Conservation (phyloP, 2,888 invertebrate genomes). For the Dolichopus griseipennis region DNA sequence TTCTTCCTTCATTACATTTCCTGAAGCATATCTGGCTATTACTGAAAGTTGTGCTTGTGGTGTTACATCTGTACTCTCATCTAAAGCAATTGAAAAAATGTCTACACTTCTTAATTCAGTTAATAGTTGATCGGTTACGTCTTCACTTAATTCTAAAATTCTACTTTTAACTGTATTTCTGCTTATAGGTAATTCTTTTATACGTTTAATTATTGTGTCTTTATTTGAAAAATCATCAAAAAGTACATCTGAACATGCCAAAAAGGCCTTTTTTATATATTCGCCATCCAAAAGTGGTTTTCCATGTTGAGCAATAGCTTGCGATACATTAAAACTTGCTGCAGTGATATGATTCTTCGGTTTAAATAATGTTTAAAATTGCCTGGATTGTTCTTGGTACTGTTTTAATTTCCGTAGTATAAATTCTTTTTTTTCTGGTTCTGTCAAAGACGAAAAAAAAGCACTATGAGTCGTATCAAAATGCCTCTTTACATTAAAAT, state of each 20-base stretch:
- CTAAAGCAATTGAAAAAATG: not conserved
- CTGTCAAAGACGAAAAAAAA: too few relatives aligned
- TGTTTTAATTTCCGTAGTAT: too few relatives aligned
- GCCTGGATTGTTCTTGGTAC: too few relatives aligned
- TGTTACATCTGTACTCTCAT: not conserved
- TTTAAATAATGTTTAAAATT: not conserved
- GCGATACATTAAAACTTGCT: not conserved
- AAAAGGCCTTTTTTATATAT: not conserved
- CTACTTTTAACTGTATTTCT: not conserved
- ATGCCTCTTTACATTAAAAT: too few relatives aligned
- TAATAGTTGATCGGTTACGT: not conserved
- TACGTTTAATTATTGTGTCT: not conserved
- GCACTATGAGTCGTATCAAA: too few relatives aligned
- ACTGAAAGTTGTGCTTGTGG: not conserved
- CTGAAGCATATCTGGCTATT: not conserved
- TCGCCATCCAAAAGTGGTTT: constrained; percentile 10
- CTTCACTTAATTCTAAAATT: not conserved
- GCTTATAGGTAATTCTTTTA: not conserved
- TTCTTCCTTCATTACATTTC: not conserved
- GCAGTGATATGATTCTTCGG: not conserved
- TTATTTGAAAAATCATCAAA: not conserved
- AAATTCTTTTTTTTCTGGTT: too few relatives aligned
- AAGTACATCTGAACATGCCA: not conserved
- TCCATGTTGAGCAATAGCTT: not conserved
- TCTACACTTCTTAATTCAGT: not conserved